phyloP scores from a whole-genome alignment of 2,888 invertebrate genomes.

The Lydus trimaculatus region DNA sequence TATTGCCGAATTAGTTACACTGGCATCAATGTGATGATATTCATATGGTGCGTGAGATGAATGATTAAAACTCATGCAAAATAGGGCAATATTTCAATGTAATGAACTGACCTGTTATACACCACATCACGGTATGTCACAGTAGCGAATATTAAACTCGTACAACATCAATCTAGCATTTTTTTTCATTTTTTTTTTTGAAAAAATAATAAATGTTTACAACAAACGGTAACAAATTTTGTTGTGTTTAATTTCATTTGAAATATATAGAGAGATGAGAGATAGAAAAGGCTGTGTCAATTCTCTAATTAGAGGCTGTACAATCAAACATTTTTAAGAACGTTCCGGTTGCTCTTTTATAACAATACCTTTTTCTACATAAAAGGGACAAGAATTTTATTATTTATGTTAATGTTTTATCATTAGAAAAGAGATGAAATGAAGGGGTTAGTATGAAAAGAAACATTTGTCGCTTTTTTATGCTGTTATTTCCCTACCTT shows the following conservation, averaged over 20 bases:
- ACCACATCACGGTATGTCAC: background rate
- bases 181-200: background rate
- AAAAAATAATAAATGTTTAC: background rate
- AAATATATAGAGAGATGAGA: too few relatives aligned
- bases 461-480: background rate
- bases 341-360: background rate
- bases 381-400: background rate
- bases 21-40: slow-evolving; percentile 53
- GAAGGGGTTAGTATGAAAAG: slow-evolving; percentile 12
- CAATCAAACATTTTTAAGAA: background rate
- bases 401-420: slow-evolving; percentile 16
- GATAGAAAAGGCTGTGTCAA: background rate
- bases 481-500: background rate
- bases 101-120: slow-evolving; percentile 40
- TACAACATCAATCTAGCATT: background rate
- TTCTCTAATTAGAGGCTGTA: background rate
- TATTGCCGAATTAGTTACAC: slow-evolving; percentile 50
- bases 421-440: slow-evolving; percentile 11
- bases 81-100: slow-evolving; percentile 49
- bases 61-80: slow-evolving; percentile 51
- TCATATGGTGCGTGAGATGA: slow-evolving; percentile 49
- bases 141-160: background rate
- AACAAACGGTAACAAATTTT: background rate
- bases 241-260: too few relatives aligned
- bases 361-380: background rate